Evolutionary conservation across 2,113 vertebrate genomes (phyloP).

Genomic region (Scomber colias): DNA sequence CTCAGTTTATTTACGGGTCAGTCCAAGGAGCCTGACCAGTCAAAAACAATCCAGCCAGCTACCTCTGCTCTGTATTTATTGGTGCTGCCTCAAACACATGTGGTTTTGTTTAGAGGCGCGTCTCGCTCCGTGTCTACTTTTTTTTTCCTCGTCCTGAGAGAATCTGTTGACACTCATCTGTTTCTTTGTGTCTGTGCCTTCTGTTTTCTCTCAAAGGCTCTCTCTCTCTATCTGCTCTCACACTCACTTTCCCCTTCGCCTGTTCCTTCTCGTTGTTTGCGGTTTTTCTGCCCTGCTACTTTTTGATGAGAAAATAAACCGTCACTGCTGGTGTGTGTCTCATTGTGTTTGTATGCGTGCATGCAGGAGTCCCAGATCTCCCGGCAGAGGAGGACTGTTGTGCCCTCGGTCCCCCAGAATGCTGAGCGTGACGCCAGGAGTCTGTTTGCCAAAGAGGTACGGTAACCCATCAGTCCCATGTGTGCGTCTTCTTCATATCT

Average conservation of each 20-base stretch:
- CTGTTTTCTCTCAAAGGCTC: slow-evolving; percentile 12
- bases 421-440: slow-evolving; percentile 92
- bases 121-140: neutral
- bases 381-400: slow-evolving; percentile 91
- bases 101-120: slow-evolving; percentile 57
- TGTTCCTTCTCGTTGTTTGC: neutral
- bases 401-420: slow-evolving; percentile 93
- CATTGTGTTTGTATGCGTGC: neutral
- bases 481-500: too few relatives aligned
- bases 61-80: slow-evolving; percentile 21
- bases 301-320: neutral
- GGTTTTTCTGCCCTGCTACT: neutral
- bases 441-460: slow-evolving; percentile 97
- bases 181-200: neutral
- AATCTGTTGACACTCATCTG: slow-evolving; percentile 27
- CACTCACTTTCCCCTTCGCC: neutral
- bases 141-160: neutral
- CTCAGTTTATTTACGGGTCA: slow-evolving; percentile 30
- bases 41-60: slow-evolving; percentile 22
- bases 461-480: neutral
- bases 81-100: slow-evolving; percentile 47
- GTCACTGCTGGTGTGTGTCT: neutral
- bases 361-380: slow-evolving; percentile 89
- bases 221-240: neutral
- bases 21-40: neutral